Evolutionary conservation across 2,888 invertebrate species (phyloP), one percentile per base, ranked within the genome.

Genomic region (Bimastos eiseni): DNA sequence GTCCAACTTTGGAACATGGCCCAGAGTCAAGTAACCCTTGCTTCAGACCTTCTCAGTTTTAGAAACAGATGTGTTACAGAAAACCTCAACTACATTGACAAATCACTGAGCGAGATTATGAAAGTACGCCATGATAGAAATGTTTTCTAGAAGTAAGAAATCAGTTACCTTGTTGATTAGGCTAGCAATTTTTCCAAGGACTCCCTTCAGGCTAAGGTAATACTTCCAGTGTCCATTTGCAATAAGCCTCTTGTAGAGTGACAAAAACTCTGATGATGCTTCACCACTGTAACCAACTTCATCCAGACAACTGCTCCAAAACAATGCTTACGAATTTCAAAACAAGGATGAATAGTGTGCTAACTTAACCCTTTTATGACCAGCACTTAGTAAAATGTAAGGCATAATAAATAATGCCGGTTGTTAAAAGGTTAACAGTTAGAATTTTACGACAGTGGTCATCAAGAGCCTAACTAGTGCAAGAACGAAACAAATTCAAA

Each of bases 191-290:
- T 97, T 97, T 17, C 97, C 96, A 90, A 98, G 96, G 0, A 98
- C 97, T 1, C 98, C 98, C 11, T 94, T 94, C 55, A 98, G 96
- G 0, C 98, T 98, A 91, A 99, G 96, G 95, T 98, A 98, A 94
- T 98, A 98, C 93, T 98, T 97, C 98, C 98, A 99, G 17, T 98
- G 98, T 3, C 97, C 96, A 93, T 97, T 97, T 37, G 97, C 96
- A 8, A 98, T 97, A 89, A 99, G 95, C 92, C 96, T 97, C 94
- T 98, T 97, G 95, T 98, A 98, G 0, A 99, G 96, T 33, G 97
- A 96, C 91, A 99, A 96, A 95, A 98, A 99, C 95, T 99, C 98
- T 13, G 97, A 97, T 92, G 98, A 97, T 90, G 97, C 97, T 95
- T 99, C 98, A 0, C 98, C 98, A 2, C 98, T 97, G 6, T 96